Conservation (phyloP, 2,113 vertebrate genomes). For the Bos indicus region DNA sequence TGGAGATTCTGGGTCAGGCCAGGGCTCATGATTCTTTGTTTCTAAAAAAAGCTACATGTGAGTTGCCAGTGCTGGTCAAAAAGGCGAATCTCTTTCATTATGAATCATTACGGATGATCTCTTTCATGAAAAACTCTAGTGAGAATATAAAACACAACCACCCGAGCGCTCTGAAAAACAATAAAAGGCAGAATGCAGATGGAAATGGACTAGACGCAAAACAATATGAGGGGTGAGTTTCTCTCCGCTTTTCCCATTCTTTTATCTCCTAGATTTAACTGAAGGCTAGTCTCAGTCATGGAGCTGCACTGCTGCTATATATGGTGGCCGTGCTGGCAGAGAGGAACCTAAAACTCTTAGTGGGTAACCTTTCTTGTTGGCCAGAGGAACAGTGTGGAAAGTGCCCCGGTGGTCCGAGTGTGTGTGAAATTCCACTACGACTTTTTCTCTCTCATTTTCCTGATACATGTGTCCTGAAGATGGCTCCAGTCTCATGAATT, state of each 20-base stretch:
- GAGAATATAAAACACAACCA: background rate
- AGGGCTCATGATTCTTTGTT: background rate
- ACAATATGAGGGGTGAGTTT: background rate
- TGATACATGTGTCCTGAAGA: background rate
- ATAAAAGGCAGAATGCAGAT: background rate
- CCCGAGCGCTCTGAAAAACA: background rate
- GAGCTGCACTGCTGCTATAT: background rate
- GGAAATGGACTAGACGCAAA: background rate
- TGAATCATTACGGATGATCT: background rate
- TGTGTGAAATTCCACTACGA: background rate
- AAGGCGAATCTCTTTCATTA: background rate
- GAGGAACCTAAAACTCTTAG: background rate
- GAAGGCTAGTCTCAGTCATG: background rate
- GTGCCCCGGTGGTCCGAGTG: background rate
- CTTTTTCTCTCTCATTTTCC: background rate
- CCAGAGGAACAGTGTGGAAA: background rate
- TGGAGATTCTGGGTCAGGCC: background rate
- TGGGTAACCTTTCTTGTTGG: background rate
- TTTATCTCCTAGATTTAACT: background rate
- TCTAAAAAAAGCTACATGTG: background rate
- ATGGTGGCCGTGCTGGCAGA: background rate
- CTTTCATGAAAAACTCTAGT: background rate
- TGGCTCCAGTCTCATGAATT: background rate
- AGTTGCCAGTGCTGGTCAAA: background rate
- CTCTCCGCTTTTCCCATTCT: fast-evolving